These are phyloP conservation scores for Acanthosepion esculentum DNA, from an alignment of 2,888 invertebrate species.

Conservation along the genomic window DNA sequence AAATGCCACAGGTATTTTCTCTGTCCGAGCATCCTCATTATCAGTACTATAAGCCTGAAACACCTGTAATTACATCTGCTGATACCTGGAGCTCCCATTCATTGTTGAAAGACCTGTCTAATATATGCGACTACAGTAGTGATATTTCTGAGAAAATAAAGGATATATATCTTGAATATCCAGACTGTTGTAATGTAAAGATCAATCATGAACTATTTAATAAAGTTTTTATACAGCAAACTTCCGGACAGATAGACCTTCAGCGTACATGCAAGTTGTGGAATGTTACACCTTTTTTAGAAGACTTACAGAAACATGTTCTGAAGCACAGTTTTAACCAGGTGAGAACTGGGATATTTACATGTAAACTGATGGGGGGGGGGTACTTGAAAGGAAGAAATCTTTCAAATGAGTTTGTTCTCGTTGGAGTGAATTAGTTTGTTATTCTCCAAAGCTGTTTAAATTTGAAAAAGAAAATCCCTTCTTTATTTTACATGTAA, in stretches of 20 bases:
- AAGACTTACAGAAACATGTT: conserved; percentile 70
- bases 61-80: conserved; percentile 51
- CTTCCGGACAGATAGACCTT: conserved; percentile 51
- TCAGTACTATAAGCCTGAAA: conserved; percentile 51
- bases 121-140: conserved; percentile 54
- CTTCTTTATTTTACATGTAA: too few relatives aligned
- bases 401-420: neutral
- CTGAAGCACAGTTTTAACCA: conserved; percentile 60
- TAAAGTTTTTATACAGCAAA: conserved; percentile 65
- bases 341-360: neutral
- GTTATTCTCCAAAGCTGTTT: neutral
- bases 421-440: neutral
- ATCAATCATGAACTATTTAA: conserved; percentile 70
- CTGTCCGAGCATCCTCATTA: conserved; percentile 67
- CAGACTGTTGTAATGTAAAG: conserved; percentile 70
- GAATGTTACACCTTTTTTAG: conserved; percentile 70
- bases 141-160: conserved; percentile 58
- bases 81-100: conserved; percentile 51
- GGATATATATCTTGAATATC: conserved; percentile 65
- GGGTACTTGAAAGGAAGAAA: neutral
- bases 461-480: too few relatives aligned
- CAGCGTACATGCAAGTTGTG: conserved; percentile 60
- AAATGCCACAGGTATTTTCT: conserved; percentile 66
- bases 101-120: conserved; percentile 46
- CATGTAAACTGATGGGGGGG: neutral